Evolutionary conservation across 1,140 invertebrate genomes (phyloP).

Genomic region (Mactra quadrangularis): DNA sequence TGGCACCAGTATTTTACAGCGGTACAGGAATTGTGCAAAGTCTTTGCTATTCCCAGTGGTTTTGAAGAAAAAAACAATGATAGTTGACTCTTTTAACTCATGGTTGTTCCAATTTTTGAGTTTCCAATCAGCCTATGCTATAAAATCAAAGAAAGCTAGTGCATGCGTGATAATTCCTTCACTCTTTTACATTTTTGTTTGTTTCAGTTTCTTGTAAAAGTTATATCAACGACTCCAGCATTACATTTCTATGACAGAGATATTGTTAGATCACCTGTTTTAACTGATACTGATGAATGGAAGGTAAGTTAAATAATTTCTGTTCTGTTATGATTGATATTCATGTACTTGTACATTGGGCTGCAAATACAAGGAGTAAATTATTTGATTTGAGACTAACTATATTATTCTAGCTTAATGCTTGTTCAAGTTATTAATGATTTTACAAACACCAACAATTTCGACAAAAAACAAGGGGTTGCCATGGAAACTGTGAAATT

Average conservation of each 20-base stretch:
- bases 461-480: no score
- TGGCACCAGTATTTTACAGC: no score
- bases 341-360: neutral
- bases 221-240: constrained; percentile 93
- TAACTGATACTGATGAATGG: constrained; percentile 96
- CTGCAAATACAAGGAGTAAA: neutral
- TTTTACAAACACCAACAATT: no score
- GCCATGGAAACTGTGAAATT: no score
- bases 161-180: neutral
- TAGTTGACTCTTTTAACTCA: no score
- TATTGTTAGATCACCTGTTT: constrained; percentile 88
- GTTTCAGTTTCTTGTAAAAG: constrained; percentile 86
- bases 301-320: constrained; percentile 75
- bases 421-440: no score
- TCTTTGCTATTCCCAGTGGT: no score
- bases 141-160: neutral
- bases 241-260: constrained; percentile 92
- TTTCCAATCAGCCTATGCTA: neutral
- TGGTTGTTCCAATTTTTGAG: no score
- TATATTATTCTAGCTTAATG: no score
- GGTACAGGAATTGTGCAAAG: no score
- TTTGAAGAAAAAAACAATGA: no score
- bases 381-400: neutral
- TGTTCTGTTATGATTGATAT: neutral
- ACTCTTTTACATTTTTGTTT: constrained; percentile 51